Evolutionary conservation across 2,113 vertebrate genomes (phyloP).

Genomic region (Nymphicus hollandicus): DNA sequence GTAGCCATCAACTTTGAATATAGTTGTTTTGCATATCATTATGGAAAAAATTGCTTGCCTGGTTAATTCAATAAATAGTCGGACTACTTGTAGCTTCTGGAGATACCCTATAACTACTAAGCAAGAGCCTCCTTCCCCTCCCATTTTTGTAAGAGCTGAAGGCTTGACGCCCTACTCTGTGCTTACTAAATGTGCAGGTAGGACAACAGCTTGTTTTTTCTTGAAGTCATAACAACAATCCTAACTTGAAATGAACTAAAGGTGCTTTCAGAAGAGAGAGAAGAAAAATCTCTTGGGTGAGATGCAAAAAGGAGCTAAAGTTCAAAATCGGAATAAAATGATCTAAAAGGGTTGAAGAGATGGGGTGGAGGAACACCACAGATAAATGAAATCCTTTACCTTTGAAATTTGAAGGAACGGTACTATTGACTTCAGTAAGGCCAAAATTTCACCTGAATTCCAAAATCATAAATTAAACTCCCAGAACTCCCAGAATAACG

Average conservation of each 20-base stretch:
- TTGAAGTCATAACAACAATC: background rate
- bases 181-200: background rate
- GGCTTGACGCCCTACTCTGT: background rate
- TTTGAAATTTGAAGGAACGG: background rate
- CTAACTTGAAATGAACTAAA: background rate
- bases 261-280: background rate
- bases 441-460: background rate
- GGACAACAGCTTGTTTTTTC: background rate
- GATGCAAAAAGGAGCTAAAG: background rate
- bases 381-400: background rate
- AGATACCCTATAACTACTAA: background rate
- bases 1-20: background rate
- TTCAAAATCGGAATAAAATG: background rate
- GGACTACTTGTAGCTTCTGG: background rate
- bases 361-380: background rate
- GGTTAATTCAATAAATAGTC: background rate
- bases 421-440: background rate
- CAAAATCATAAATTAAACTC: background rate
- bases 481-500: background rate
- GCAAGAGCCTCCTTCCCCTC: background rate
- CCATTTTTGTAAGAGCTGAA: background rate
- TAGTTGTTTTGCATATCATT: background rate
- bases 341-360: fast-evolving
- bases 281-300: background rate
- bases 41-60: background rate